phyloP scores from a whole-genome alignment of 1,140 invertebrate species.

The Cotesia vestalis region DNA sequence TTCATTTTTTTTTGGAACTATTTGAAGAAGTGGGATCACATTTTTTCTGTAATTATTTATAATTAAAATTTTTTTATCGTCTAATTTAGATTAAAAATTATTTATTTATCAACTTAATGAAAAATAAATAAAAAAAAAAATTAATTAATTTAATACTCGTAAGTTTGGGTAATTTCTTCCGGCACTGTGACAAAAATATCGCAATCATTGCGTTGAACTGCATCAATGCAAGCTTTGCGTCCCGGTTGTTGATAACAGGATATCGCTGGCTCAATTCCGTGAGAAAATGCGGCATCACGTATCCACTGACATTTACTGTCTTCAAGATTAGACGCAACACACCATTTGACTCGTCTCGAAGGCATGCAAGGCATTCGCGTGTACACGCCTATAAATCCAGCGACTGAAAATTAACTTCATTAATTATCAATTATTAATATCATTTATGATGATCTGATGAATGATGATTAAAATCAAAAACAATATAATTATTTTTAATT shows the following conservation, averaged over 20 bases:
- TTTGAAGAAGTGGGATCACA: constrained; percentile 74
- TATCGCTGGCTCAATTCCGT: constrained; percentile 78
- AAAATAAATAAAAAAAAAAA: too few relatives aligned
- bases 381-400: constrained; percentile 72
- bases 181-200: constrained; percentile 74
- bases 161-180: constrained; percentile 69
- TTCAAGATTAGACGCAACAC: constrained; percentile 70
- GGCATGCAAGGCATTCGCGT: constrained; percentile 73
- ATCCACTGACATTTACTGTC: constrained; percentile 80
- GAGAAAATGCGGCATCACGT: constrained; percentile 73
- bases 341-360: constrained; percentile 66
- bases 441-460: too few relatives aligned
- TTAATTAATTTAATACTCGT: constrained; percentile 35
- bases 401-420: constrained; percentile 56
- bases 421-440: background rate
- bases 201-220: constrained; percentile 68
- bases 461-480: too few relatives aligned
- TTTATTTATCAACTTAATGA: background rate
- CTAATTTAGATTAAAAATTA: constrained; percentile 11
- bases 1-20: constrained; percentile 69
- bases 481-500: constrained; percentile 27
- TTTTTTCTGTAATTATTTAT: constrained; percentile 56
- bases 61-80: too few relatives aligned
- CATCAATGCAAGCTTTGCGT: constrained; percentile 72
- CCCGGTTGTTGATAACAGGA: constrained; percentile 70